Base-by-base conservation (phyloP, 1,140 invertebrate species). In the Paraescarpia echinospica region DNA sequence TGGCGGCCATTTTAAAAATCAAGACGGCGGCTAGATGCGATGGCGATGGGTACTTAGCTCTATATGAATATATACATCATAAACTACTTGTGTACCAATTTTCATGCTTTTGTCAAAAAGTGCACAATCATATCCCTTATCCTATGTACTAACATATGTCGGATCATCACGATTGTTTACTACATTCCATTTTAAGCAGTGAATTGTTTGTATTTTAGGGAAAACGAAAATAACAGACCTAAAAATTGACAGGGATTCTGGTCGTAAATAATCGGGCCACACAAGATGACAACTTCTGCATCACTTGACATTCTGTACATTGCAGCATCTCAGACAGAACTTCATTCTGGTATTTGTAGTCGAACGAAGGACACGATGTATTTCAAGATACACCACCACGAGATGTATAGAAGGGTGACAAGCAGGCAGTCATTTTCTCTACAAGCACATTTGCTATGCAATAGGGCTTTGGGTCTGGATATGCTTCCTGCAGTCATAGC, bases 391-490 rank as follows among this genome's bases (percentile, higher is more conserved):
- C 27, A 77, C 8, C 41, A 22, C 59, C 59, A 5, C 4, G 18
- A 77, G 59, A 77, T 77, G 59, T 77, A 77, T 77, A 77, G 59
- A 77, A 77, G 59, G 59, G 59, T 77, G 59, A 77, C 59, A 77
- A 27, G 59, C 59, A 77, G 59, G 59, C 59, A 22, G 59, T 77
- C 1, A 77, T 77, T 22, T 77, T 77, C 12, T 77, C 12, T 77
- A 77, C 59, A 27, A 77, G 22, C 22, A 27, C 22, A 6, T 77
- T 12, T 77, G 4, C 12, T 41, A 12, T 41, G 41, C 12, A 41
- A 4, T 12, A 41, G 22, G 59, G 27, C 59, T 77, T 77, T 77
- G 59, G 12, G 41, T 41, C 41, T 41, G 14, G 8, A 77, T 12
- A 77, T 18, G 22, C 12, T 77, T 2, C 27, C 59, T 77, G 59